Evolutionary conservation across 2,888 invertebrate species (phyloP).

Genomic region (Bembecia ichneumoniformis): DNA sequence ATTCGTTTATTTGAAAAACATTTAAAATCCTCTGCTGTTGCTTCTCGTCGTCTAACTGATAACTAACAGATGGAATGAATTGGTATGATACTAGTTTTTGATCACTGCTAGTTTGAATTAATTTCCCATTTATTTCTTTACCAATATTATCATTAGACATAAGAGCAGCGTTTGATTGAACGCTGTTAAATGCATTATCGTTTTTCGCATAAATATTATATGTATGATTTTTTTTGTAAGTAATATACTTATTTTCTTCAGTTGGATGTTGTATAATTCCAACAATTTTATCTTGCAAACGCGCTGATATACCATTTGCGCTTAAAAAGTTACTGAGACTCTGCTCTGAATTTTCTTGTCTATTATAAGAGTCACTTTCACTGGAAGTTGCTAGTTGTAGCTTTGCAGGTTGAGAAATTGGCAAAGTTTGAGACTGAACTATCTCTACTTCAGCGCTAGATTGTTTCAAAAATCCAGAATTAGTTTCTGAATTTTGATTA

Average conservation of each 20-base stretch:
- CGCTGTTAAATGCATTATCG: slow-evolving; percentile 26
- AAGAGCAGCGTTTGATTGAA: slow-evolving; percentile 12
- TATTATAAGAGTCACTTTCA: slow-evolving; percentile 25
- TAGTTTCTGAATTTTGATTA: slow-evolving; percentile 16
- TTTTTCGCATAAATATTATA: slow-evolving; percentile 52
- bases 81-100: slow-evolving; percentile 36
- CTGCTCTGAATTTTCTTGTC: slow-evolving; percentile 28
- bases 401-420: slow-evolving; percentile 26
- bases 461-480: slow-evolving; percentile 19
- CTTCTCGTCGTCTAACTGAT: slow-evolving; percentile 45
- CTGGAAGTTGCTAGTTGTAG: slow-evolving; percentile 30
- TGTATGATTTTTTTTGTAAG: slow-evolving; percentile 56
- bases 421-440: slow-evolving; percentile 36
- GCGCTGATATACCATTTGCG: slow-evolving; percentile 50
- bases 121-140: slow-evolving; percentile 16
- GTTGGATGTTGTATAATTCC: slow-evolving; percentile 55
- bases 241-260: slow-evolving; percentile 47
- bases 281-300: slow-evolving; percentile 51
- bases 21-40: slow-evolving; percentile 47
- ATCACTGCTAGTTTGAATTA: slow-evolving; percentile 18
- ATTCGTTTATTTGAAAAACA: slow-evolving; percentile 42
- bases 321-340: slow-evolving; percentile 30
- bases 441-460: slow-evolving; percentile 37
- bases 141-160: slow-evolving; percentile 12
- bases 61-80: slow-evolving; percentile 51